Conservation (phyloP, 2,888 invertebrate genomes). For the Hybos culiciformis region DNA sequence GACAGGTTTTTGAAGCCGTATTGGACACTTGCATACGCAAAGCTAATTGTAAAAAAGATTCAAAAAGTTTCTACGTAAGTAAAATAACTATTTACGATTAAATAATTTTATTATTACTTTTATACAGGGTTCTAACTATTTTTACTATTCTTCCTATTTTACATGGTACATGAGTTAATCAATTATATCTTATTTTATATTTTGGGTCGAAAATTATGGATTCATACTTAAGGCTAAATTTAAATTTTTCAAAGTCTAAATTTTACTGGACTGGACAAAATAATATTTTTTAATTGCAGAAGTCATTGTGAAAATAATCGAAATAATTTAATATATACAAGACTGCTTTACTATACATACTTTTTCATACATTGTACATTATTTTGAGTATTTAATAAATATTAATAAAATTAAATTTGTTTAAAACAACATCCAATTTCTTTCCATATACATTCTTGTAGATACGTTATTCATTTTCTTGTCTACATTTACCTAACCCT, state of each 20-base stretch:
- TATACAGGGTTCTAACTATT: too few species aligned
- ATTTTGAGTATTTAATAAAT: neutral
- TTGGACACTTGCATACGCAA: conserved; percentile 70
- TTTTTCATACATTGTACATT: neutral
- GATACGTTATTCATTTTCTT: conserved; percentile 65
- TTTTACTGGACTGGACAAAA: too few species aligned
- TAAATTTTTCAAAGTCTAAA: too few species aligned
- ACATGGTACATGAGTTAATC: too few species aligned
- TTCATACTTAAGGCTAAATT: too few species aligned
- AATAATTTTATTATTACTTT: too few species aligned
- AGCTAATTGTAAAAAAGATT: conserved; percentile 72
- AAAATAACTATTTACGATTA: neutral
- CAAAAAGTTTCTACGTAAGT: conserved; percentile 70
- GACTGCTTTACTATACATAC: neutral
- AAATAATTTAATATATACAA: too few species aligned
- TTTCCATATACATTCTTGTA: conserved; percentile 28
- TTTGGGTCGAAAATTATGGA: too few species aligned
- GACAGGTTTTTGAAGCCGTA: conserved; percentile 71
- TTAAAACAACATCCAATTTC: conserved; percentile 5
- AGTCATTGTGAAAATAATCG: too few species aligned
- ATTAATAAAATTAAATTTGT: neutral
- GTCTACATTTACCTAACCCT: conserved; percentile 51
- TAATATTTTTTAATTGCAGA: too few species aligned
- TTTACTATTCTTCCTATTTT: too few species aligned
- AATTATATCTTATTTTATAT: too few species aligned